A percentile compares a stretch with the other conserved stretches of the same genome.
Conservation (phyloP, 2,113 vertebrate species). For the Thunnus maccoyii region DNA sequence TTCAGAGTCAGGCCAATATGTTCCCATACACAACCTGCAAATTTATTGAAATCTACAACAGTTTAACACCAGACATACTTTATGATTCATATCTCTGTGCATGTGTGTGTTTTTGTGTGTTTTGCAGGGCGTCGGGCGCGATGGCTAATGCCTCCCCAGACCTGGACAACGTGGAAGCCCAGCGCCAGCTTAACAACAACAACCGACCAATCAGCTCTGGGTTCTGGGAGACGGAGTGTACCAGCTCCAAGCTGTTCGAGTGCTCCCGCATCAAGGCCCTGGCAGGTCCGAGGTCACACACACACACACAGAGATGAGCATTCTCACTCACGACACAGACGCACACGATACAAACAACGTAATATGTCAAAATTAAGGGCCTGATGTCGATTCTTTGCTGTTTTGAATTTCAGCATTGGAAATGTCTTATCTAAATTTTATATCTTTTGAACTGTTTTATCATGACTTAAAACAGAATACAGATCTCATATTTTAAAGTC, state of each 20-base stretch:
- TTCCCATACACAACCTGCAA: too few species aligned
- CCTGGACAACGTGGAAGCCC: slow-evolving; percentile 92
- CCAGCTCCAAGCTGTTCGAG: slow-evolving; percentile 93
- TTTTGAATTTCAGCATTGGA: too few species aligned
- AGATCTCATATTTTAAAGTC: not conserved
- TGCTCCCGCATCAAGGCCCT: slow-evolving; percentile 94
- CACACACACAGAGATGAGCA: slow-evolving; percentile 16
- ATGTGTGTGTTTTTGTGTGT: slow-evolving; percentile 24
- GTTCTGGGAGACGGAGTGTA: slow-evolving; percentile 88
- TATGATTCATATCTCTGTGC: too few species aligned
- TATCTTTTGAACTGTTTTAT: too few species aligned
- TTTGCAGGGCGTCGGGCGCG: slow-evolving; percentile 71
- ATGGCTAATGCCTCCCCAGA: slow-evolving; percentile 92
- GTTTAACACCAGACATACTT: too few species aligned
- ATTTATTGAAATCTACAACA: too few species aligned
- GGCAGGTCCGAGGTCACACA: slow-evolving; percentile 84
- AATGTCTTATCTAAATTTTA: too few species aligned
- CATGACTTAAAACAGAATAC: not conserved
- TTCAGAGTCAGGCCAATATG: too few species aligned
- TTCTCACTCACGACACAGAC: not conserved
- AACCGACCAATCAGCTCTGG: slow-evolving; percentile 85
- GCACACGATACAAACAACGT: slow-evolving; percentile 20
- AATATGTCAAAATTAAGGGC: not conserved
- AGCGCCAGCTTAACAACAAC: slow-evolving; percentile 91
- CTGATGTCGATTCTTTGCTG: not conserved